Evolutionary conservation across 2,888 invertebrate species (phyloP).

Genomic region (Drosophila planitibia): DNA sequence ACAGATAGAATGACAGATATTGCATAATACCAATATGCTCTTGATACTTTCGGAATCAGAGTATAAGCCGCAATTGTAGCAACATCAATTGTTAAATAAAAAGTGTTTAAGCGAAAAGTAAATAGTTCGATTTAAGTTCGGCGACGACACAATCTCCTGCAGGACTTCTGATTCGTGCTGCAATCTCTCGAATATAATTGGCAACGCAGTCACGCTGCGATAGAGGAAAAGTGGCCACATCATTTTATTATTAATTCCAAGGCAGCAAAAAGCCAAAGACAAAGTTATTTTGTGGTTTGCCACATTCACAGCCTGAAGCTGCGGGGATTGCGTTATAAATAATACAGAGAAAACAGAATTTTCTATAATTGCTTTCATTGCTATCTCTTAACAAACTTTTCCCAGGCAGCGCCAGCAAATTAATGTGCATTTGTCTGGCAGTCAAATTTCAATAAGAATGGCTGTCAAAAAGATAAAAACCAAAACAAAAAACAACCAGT

Average conservation of each 20-base stretch:
- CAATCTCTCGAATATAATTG: conserved; percentile 44
- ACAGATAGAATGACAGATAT: neutral
- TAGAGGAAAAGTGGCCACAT: conserved; percentile 17
- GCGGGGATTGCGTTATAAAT: neutral
- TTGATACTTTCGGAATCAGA: neutral
- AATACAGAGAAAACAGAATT: conserved; percentile 2
- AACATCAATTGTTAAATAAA: neutral
- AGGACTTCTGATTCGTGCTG: conserved; percentile 1
- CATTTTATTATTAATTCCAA: conserved; percentile 45
- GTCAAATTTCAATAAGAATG: conserved; percentile 39
- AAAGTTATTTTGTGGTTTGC: conserved; percentile 15
- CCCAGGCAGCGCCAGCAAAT: conserved; percentile 36
- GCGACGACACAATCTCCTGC: neutral
- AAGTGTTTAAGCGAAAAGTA: neutral
- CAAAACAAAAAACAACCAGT: neutral
- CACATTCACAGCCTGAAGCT: neutral
- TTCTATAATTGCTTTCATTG: conserved; percentile 11
- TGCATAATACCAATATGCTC: neutral
- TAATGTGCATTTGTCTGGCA: conserved; percentile 54
- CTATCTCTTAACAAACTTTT: conserved; percentile 4
- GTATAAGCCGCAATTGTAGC: neutral
- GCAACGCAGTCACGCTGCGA: conserved; percentile 55
- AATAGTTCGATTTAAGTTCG: neutral
- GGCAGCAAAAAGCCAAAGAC: conserved; percentile 16
- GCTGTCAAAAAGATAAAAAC: conserved; percentile 8